phyloP scores from a whole-genome alignment of 2,797 vertebrate genomes.

The Botia kubotai region DNA sequence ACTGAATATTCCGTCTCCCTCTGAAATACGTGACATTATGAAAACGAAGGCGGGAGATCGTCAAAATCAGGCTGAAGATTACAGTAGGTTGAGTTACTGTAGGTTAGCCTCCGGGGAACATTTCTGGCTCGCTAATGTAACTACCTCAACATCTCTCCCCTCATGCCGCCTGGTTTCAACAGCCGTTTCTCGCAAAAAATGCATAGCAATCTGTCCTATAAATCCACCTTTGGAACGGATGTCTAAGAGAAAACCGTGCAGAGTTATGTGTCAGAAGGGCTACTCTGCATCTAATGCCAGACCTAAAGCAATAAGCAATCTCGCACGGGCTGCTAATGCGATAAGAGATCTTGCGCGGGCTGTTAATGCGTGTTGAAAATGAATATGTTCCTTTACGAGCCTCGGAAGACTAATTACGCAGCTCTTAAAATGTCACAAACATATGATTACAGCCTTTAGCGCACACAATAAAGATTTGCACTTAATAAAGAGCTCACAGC shows the following conservation, averaged over 20 bases:
- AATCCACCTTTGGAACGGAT: conserved; percentile 28
- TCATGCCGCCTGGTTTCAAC: neutral
- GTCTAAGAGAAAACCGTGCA: neutral
- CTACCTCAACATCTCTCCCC: conserved; percentile 5
- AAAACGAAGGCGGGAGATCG: conserved; percentile 5
- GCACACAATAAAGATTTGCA: conserved; percentile 52
- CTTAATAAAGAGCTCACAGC: conserved; percentile 53
- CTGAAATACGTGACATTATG: conserved; percentile 7
- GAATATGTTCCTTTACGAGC: conserved; percentile 51
- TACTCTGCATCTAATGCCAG: conserved; percentile 23
- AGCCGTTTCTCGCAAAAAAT: neutral
- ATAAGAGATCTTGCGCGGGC: conserved; percentile 37
- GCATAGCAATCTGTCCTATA: conserved; percentile 7
- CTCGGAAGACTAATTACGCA: conserved; percentile 49
- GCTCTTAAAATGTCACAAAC: conserved; percentile 52
- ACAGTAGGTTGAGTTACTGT: conserved; percentile 12
- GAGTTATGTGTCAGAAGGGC: conserved; percentile 23
- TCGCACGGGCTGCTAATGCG: conserved; percentile 44
- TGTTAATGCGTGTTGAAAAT: conserved; percentile 46
- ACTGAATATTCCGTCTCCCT: neutral
- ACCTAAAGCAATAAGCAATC: conserved; percentile 41
- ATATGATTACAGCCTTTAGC: conserved; percentile 52
- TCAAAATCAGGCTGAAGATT: neutral
- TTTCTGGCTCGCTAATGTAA: conserved; percentile 12
- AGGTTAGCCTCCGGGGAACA: neutral